Conservation (phyloP, 2,113 vertebrate genomes). For the Chunga burmeisteri region DNA sequence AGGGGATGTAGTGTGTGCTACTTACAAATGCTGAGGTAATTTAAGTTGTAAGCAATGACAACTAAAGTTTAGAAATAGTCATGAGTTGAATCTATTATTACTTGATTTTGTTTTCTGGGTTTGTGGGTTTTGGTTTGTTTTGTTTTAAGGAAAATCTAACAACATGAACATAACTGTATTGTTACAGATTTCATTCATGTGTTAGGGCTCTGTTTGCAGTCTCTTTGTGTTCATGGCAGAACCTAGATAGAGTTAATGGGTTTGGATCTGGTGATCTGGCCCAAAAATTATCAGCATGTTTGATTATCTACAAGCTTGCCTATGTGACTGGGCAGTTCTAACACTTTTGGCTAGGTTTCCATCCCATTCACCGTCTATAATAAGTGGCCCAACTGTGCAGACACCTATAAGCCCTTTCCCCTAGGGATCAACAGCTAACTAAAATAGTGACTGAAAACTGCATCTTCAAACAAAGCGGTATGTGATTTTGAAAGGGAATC, state of each 20-base stretch:
- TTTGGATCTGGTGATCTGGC: neutral
- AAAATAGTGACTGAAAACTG: neutral
- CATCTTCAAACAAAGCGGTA: neutral
- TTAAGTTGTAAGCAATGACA: neutral
- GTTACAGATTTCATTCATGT: neutral
- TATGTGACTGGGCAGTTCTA: neutral
- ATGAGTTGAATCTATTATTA: neutral
- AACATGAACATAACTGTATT: neutral
- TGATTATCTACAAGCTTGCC: neutral
- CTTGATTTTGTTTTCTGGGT: neutral
- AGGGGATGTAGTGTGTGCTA: neutral
- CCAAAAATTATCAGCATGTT: neutral
- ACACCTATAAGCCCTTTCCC: neutral
- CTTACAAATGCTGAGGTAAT: neutral
- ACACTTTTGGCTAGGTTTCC: neutral
- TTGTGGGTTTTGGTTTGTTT: neutral
- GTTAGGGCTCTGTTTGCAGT: neutral
- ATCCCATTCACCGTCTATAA: neutral
- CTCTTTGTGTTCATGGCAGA: neutral
- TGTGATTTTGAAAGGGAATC: neutral
- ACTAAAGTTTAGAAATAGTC: neutral
- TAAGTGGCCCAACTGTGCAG: neutral
- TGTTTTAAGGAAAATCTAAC: neutral
- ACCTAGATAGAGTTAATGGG: neutral
- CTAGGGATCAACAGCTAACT: neutral